Conservation (phyloP, 2,888 invertebrate genomes). For the Sepioteuthis lessoniana region DNA sequence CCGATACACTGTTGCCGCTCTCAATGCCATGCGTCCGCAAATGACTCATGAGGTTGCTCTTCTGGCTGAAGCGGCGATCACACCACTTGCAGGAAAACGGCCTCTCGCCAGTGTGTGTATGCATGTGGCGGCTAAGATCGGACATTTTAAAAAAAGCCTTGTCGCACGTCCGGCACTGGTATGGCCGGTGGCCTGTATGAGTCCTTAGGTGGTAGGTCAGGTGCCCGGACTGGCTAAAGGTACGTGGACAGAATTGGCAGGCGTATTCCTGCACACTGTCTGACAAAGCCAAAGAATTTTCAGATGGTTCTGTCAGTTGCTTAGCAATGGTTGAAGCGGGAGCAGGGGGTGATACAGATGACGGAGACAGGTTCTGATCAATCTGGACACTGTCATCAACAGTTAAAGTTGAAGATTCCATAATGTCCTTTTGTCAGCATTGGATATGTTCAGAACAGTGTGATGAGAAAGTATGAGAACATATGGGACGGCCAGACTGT, state of each 20-base stretch:
- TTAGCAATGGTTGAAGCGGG: background rate
- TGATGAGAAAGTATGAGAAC: background rate
- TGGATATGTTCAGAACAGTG: background rate
- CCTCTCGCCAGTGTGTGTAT: constrained; percentile 26
- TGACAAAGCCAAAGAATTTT: background rate
- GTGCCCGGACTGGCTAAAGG: background rate
- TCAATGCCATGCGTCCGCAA: constrained; percentile 41
- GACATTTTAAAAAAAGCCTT: constrained; percentile 38
- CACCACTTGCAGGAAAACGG: constrained; percentile 46
- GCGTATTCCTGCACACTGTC: background rate
- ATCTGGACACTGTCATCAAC: constrained; percentile 11
- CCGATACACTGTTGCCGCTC: background rate
- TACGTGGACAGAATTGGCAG: constrained; percentile 37
- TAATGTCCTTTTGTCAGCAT: background rate
- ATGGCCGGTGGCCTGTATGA: background rate
- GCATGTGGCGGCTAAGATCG: constrained; percentile 24
- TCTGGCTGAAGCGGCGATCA: constrained; percentile 38
- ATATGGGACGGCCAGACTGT: constrained; percentile 7
- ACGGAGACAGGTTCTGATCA: background rate
- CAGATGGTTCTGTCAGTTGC: background rate
- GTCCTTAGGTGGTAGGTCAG: background rate
- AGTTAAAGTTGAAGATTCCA: background rate
- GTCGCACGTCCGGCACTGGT: constrained; percentile 34
- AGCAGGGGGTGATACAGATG: background rate
- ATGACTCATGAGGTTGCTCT: constrained; percentile 40